Percentiles rank a stretch among this genome's conserved stretches.
phyloP scores from a whole-genome alignment of 2,888 invertebrate species.

The Drosophila testacea region DNA sequence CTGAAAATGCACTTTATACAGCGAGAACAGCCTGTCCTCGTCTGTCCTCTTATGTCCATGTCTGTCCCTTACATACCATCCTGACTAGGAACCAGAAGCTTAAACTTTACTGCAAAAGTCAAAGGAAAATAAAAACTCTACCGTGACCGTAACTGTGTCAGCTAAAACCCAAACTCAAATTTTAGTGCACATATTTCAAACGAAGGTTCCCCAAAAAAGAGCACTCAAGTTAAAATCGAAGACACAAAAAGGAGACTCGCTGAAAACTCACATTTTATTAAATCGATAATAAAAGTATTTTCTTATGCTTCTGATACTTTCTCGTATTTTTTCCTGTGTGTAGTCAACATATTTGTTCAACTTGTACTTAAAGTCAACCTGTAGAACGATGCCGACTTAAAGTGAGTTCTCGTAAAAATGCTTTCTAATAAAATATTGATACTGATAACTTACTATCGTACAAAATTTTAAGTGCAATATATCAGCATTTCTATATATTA shows the following conservation, averaged over 20 bases:
- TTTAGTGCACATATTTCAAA: constrained; percentile 47
- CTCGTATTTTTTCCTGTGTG: constrained; percentile 1
- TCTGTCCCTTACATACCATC: background rate
- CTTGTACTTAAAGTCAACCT: constrained; percentile 44
- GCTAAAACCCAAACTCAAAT: constrained; percentile 43
- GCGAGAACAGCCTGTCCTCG: constrained; percentile 18
- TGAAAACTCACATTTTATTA: constrained; percentile 65
- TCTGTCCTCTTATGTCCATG: constrained; percentile 1
- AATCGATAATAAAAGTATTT: constrained; percentile 60
- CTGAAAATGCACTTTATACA: constrained; percentile 64
- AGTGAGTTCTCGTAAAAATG: background rate
- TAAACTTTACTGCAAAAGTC: constrained; percentile 49
- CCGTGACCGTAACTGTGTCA: constrained; percentile 71
- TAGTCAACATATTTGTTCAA: constrained; percentile 38
- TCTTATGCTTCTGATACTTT: background rate
- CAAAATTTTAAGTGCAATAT: no score
- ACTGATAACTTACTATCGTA: no score
- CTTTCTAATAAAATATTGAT: background rate
- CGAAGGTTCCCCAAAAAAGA: constrained; percentile 18
- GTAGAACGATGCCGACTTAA: constrained; percentile 16
- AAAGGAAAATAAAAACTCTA: constrained; percentile 55
- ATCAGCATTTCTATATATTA: no score
- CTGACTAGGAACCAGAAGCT: constrained; percentile 22
- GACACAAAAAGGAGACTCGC: constrained; percentile 46
- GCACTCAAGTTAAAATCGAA: constrained; percentile 61